Evolutionary conservation across 2,113 vertebrate genomes (phyloP), one percentile per base, ranked within the genome.

Genomic region (Hymenochirus boettgeri): DNA sequence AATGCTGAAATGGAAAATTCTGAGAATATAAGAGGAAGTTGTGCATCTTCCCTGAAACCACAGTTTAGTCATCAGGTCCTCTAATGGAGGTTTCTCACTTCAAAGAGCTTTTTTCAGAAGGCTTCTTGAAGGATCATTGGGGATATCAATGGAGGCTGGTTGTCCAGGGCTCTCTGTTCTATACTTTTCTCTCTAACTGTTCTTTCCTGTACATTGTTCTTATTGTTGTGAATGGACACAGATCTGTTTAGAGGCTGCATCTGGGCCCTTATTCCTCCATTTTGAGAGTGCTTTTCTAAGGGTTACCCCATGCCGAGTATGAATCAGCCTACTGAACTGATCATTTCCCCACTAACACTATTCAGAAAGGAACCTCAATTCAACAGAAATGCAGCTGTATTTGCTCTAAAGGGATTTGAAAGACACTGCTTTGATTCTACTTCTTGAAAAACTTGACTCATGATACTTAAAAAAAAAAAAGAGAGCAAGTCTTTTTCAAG

Each of bases 321-420:
- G 65, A 69, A 58, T 66, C 63, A 66, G 63, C 27, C n/a, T n/a
- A n/a, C n/a, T n/a, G 11, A 22, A 18, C 29, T 7, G 26, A 69
- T 69, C 64, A 59, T 52, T 59, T 59, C 63, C 57, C 56, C 15
- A 25, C 56, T 59, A 67, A 59, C 47, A 45, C 56, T 47, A 67
- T 69, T 69, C 57, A 69, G 56, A 53, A 60, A 60, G 27, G 13
- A 23, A 45, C 65, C 51, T 60, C 65, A 39, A 45, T 45, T 69
- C 56, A 69, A 60, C 65, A 60, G 47, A 60, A 47, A 24, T 31
- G 57, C 65, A 69, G 65, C 65, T 69, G 65, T 69, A 69, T 69
- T 69, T 69, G 56, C 65, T 69, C 65, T 60, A 53, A 69, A 60
- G 65, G 56, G 47, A 53, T 69, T 60, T 69, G 59, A 67, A 67